Base-by-base conservation (phyloP, 2,888 invertebrate species). In the Lithophane semibrunnea region DNA sequence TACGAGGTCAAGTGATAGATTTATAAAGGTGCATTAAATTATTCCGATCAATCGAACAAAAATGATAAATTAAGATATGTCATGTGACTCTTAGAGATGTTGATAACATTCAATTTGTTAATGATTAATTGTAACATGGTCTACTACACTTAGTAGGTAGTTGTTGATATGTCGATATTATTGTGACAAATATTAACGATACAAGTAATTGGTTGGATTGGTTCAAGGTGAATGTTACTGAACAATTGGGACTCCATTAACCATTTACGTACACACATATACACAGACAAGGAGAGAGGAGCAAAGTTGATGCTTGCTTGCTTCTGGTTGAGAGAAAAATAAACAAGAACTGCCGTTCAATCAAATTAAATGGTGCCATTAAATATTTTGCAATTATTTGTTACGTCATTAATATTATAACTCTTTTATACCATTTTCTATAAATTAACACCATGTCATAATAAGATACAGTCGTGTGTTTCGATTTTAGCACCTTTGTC, bases 11-110 rank as follows among this genome's bases (percentile, higher is more conserved):
- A 78, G 77, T 77, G 76, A 87, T 79, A 86, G 74, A 88, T 87
- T 80, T 87, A 85, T 88, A 82, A 87, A 89, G 87, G 86, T 86
- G 87, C 88, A 90, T 91, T 86, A 86, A 91, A 92, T 91, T 90
- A 90, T 92, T 91, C 90, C 91, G 84, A 90, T 89, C 90, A 91
- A 92, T 91, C 89, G 90, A 90, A 90, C 91, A 90, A 89, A 90
- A 88, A 88, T 88, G 92, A 93, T 92, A 89, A 89, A 92, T 92
- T 91, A 88, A 88, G 92, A 92, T 91, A 88, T 89, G 91, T 91
- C 90, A 89, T 73, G 75, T 74, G 73, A 81, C 83, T 86, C 68
- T 73, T 73, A 76, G 71, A 90, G 88, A 89, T 88, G 90, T 90
- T 88, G 93, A 92, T 93, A 92, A 90, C 89, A 91, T 90, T 89